Evolutionary conservation across 2,888 invertebrate genomes (phyloP).

Genomic region (Alsophila aescularia): DNA sequence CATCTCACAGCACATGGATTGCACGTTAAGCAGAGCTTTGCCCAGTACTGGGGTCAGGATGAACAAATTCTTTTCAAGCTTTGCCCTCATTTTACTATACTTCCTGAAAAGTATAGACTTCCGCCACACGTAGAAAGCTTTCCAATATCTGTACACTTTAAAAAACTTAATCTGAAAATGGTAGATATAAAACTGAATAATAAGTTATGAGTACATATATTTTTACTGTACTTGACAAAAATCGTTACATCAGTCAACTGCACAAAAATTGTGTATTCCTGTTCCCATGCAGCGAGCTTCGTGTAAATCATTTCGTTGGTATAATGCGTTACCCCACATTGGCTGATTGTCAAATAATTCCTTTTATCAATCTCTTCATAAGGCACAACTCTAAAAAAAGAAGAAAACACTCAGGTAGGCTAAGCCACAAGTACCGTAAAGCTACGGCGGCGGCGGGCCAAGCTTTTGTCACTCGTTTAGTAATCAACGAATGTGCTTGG

Average conservation of each 20-base stretch:
- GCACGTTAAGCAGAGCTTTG: slow-evolving; percentile 88
- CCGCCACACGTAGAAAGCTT: slow-evolving; percentile 92
- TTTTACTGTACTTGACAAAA: neutral
- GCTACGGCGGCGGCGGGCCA: no score
- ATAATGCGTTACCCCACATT: slow-evolving; percentile 92
- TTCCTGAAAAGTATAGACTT: slow-evolving; percentile 89
- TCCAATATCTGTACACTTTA: slow-evolving; percentile 88
- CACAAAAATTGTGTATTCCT: slow-evolving; percentile 91
- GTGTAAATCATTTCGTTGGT: slow-evolving; percentile 91
- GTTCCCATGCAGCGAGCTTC: slow-evolving; percentile 90
- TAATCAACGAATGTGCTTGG: no score
- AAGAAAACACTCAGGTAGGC: neutral
- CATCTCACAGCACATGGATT: slow-evolving; percentile 87
- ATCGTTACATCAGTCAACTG: slow-evolving; percentile 88
- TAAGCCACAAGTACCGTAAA: no score
- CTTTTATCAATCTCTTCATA: slow-evolving; percentile 88
- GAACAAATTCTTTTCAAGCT: slow-evolving; percentile 88
- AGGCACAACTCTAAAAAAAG: slow-evolving; percentile 86
- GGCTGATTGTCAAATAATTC: slow-evolving; percentile 92
- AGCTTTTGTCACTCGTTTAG: neutral
- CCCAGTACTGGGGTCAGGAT: slow-evolving; percentile 89
- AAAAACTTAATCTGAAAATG: slow-evolving; percentile 86
- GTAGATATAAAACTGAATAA: no score
- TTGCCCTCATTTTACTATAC: slow-evolving; percentile 83
- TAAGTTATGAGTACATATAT: no score